phyloP scores from a whole-genome alignment of 2,797 vertebrate genomes.

The Vultur gryphus region DNA sequence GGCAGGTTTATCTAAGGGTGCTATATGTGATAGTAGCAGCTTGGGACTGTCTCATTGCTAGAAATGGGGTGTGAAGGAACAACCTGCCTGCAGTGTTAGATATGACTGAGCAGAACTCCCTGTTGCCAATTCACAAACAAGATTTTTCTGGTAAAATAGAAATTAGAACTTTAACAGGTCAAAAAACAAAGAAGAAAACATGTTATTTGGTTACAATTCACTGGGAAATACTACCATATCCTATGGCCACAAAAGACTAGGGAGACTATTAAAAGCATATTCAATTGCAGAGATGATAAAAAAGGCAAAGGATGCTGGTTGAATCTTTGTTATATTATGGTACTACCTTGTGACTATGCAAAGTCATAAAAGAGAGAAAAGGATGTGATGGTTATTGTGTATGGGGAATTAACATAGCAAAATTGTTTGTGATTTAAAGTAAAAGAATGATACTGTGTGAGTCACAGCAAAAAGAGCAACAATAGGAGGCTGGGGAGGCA shows the following conservation, averaged over 20 bases:
- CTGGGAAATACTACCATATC: background rate
- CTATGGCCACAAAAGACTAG: background rate
- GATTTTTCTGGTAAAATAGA: background rate
- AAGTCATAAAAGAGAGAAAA: background rate
- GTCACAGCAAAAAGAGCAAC: background rate
- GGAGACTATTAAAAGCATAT: background rate
- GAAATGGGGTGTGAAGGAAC: background rate
- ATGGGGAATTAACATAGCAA: background rate
- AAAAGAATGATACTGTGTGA: background rate
- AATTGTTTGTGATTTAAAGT: background rate
- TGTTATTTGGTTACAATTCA: background rate
- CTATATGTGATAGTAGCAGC: background rate
- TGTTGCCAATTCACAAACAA: background rate
- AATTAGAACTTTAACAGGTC: background rate
- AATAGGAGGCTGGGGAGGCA: background rate
- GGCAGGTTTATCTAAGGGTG: background rate
- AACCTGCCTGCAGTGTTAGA: background rate
- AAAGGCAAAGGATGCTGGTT: background rate
- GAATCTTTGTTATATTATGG: background rate
- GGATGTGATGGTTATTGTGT: background rate
- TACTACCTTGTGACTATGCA: background rate
- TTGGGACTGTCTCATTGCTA: background rate
- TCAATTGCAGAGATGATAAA: background rate
- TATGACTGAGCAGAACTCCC: background rate
- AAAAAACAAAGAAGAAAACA: background rate